Base-by-base conservation (phyloP, 2,888 invertebrate genomes). In the Coremacera marginata region DNA sequence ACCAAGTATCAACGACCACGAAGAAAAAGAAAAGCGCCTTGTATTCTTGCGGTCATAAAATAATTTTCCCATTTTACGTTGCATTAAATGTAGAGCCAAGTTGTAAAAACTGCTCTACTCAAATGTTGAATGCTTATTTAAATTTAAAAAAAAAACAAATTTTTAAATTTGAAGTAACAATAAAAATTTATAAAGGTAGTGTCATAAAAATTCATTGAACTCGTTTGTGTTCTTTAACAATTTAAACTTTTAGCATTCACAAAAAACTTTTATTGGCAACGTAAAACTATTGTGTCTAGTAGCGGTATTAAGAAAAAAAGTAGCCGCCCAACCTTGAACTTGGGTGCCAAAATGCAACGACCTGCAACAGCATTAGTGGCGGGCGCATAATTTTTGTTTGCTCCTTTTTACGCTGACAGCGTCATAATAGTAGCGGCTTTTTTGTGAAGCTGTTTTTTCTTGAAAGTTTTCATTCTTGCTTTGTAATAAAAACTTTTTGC, bases 191-290 rank as follows among this genome's bases (percentile, higher is more conserved):
- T 3, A 31, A 34, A 27, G 19, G 19, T 31, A 19, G 14, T n/a
- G 31, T 5, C 37, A 37, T 37, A 31, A 65, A 65, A 37, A 34
- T 65, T 65, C 65, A 65, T 65, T 65, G 37, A 65, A 65, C 65
- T 65, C 65, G 65, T 65, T 65, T 34, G 31, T 31, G 8, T 31
- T 34, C 34, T 31, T 7, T 55, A 14, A 19, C 19, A 55, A 55
- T n/a, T n/a, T 44, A 44, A 44, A 44, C 44, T 44, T 44, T 44
- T 2, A 11, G 2, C 44, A 44, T 44, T 44, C 44, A 7, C 44
- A 67, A 67, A 67, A 44, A 44, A 49, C 22, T 68, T 37, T 68
- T 68, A 49, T 68, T 68, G 68, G 68, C 44, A 68, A 68, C 44
- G 22, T 27, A 22, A 25, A 44, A 11, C 44, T 68, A 22, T 19